Evolutionary conservation across 2,888 invertebrate genomes (phyloP).

Genomic region (Eilema sororculum): DNA sequence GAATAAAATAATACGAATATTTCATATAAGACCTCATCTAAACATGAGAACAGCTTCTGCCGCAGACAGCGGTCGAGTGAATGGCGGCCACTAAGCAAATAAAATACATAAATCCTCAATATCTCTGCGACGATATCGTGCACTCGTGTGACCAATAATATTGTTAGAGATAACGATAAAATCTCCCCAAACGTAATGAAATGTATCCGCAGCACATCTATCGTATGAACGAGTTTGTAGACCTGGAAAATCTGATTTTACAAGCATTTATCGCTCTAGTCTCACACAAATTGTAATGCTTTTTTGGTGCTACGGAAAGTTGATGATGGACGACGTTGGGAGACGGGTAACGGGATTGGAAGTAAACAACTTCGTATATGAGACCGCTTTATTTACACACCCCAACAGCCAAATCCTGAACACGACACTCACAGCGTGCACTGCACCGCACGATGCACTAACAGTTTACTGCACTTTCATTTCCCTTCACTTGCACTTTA

Average conservation of each 20-base stretch:
- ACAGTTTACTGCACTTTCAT: too few relatives aligned
- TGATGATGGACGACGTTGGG: too few relatives aligned
- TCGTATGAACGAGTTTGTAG: background rate
- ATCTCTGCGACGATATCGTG: background rate
- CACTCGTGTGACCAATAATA: background rate
- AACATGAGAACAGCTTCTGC: background rate
- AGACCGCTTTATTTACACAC: too few relatives aligned
- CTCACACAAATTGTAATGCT: too few relatives aligned
- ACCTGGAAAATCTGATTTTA: background rate
- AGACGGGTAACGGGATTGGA: too few relatives aligned
- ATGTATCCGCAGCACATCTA: background rate
- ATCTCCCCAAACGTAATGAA: background rate
- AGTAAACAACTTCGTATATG: too few relatives aligned
- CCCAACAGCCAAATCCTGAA: too few relatives aligned
- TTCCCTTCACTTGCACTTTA: too few relatives aligned
- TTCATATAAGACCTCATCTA: background rate
- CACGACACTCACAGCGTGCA: too few relatives aligned
- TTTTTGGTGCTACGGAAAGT: background rate
- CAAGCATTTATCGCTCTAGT: too few relatives aligned
- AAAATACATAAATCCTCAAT: conserved; percentile 6
- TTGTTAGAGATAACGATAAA: background rate
- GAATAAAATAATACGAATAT: background rate
- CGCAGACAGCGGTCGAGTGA: background rate
- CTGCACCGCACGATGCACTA: too few relatives aligned
- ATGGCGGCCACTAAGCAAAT: background rate